Evolutionary conservation across 2,888 invertebrate genomes (phyloP), one percentile per base, ranked within the genome.

Genomic region (Andrena camellia): DNA sequence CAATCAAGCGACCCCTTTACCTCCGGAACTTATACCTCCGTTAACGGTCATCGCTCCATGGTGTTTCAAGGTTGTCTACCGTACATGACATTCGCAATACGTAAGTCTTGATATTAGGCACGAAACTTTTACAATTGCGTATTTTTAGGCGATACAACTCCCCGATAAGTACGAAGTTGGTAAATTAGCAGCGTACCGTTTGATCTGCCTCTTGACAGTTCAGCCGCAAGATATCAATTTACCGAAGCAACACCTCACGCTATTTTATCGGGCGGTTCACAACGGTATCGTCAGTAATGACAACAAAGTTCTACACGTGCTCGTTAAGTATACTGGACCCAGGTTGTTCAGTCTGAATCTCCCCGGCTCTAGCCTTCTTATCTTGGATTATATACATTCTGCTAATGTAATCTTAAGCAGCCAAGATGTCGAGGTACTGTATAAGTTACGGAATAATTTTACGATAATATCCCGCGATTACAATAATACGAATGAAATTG

Each of bases 371-470:
- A 97, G 98, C 1, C 95, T 99, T 73, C 95, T 99, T 1, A 95
- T 98, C 68, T 94, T 98, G 73, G 99, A 99, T 95, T 97, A 99
- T 90, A 97, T 99, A 50, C 97, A 98, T 91, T 98, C 98, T 8
- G 97, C 98, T 86, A 97, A 98, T 80, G 96, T 97, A 26, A 96
- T 99, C 83, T 95, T 99, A 79, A 97, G 97, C 89, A 97, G 97
- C 20, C 95, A 96, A 17, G 98, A 98, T 92, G 96, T 97, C 79
- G 95, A 96, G 62, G 92, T 93, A 82, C 50, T 57, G 17, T 8
- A 8, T 6, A 29, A 66, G 35, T 69, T 42, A 8, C 0, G 33
- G 5, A 50, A 17, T 23, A 29, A 59, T 33, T 60, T 42, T 17
- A 26, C 6, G 33, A 4, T 13, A 6, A 2, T 17, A 23, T 48